Evolutionary conservation across 1,140 invertebrate species (phyloP), one percentile per base, ranked within the genome.

Genomic region (Druon quercuslanigerum): DNA sequence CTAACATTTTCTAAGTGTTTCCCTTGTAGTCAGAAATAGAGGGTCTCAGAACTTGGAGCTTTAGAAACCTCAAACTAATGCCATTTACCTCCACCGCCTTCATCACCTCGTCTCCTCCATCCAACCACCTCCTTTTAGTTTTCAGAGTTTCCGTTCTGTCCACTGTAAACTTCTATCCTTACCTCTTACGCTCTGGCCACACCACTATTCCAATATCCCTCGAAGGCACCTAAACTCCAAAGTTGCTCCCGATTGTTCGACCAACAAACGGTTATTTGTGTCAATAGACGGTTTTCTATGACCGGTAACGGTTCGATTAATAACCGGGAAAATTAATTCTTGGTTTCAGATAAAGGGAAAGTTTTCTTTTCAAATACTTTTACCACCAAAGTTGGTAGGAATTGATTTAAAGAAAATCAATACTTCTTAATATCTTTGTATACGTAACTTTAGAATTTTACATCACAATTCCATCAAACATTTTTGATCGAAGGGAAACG

Each of bases 51-150:
- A 86, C 82, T 79, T 81, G 72, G 79, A 84, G 80, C 83, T 79
- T 80, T 52, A 80, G 56, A 74, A 87, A 82, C 76, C 80, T 87
- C 81, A 51, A 85, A 82, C 84, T 87, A 86, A 87, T 84, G 84
- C 85, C 83, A 85, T 87, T 86, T 83, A 79, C 76, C 76, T 73
- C 4, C 70, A 14, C 25, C 54, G 12, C 19, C 77, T 76, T 78
- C 73, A 73, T 70, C 70, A 54, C 60, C 60, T 66, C 33, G 14
- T 19, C 40, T 33, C n/a, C 70, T 60, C 19, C 50, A 5, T 50
- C 17, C 66, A 33, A 33, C 25, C 25, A 33, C 25, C 25, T 33
- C 25, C 25, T 33, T 33, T 75, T 14, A 77, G 72, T 76, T 80
- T 76, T 51, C 75, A 79, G 81, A 84, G 57, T 84, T 83, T 75